These are phyloP conservation scores for Alcis repandata DNA, from an alignment of 2,888 invertebrate genomes.

Conservation along the genomic window DNA sequence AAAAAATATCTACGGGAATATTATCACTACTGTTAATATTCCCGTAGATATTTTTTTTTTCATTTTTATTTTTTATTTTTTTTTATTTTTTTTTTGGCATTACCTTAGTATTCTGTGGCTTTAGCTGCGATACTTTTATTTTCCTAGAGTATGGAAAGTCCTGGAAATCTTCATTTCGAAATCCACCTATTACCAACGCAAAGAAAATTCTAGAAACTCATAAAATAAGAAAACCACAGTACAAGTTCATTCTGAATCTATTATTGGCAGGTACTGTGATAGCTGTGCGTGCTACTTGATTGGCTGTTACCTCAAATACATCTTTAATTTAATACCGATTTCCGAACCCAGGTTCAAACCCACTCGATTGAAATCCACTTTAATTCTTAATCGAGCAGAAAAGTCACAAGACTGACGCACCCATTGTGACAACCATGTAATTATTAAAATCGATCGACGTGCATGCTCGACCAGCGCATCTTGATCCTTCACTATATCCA, in stretches of 20 bases:
- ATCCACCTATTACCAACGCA: no score
- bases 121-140: no score
- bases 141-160: no score
- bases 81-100: no score
- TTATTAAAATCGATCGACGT: constrained; percentile 80
- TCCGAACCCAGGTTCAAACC: constrained; percentile 3
- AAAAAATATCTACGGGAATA: no score
- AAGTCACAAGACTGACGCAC: constrained; percentile 40
- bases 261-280: neutral
- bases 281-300: constrained; percentile 19
- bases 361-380: constrained; percentile 15
- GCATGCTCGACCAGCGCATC: constrained; percentile 57
- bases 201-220: no score
- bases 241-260: neutral
- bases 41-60: no score
- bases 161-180: no score
- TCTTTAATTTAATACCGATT: constrained; percentile 9
- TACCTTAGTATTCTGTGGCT: no score
- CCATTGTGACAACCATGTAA: constrained; percentile 59
- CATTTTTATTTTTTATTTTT: no score
- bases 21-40: no score
- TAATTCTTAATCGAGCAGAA: constrained; percentile 38
- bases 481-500: constrained; percentile 48
- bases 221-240: no score
- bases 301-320: neutral